Evolutionary conservation across 2,113 vertebrate genomes (phyloP).

Genomic region (Nerophis ophidion): DNA sequence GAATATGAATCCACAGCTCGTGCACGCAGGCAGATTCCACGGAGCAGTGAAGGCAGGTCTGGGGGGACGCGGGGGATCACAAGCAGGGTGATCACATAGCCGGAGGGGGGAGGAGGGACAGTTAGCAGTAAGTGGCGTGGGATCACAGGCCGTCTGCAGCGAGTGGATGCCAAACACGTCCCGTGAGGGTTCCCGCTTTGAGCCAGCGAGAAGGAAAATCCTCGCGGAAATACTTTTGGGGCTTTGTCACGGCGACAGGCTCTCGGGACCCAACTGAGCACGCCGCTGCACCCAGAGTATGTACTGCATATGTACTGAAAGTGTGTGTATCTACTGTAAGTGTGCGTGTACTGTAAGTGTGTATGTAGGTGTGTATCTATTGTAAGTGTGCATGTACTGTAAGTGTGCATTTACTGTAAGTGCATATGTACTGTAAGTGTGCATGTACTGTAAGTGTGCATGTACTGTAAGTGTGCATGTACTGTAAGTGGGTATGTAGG

Average conservation of each 20-base stretch:
- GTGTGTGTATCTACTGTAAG: slow-evolving; percentile 14
- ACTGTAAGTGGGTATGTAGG: too few species aligned
- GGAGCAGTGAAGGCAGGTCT: slow-evolving; percentile 64
- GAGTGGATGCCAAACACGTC: slow-evolving; percentile 68
- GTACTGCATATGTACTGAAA: too few species aligned
- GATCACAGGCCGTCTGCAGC: slow-evolving; percentile 69
- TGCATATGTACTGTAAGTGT: too few species aligned
- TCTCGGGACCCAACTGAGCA: slow-evolving; percentile 59
- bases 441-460: too few species aligned
- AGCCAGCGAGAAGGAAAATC: slow-evolving; percentile 60
- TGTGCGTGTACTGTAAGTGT: too few species aligned
- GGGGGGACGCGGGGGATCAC: slow-evolving; percentile 68
- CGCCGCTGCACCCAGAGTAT: neutral
- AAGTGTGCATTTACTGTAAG: too few species aligned
- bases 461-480: too few species aligned
- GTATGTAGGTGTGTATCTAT: too few species aligned
- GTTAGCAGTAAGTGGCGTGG: slow-evolving; percentile 56
- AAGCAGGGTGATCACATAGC: slow-evolving; percentile 71
- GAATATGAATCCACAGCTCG: slow-evolving; percentile 63
- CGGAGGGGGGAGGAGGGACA: slow-evolving; percentile 32
- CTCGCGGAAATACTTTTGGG: slow-evolving; percentile 69
- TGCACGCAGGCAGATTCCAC: slow-evolving; percentile 70
- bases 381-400: too few species aligned
- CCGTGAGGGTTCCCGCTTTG: slow-evolving; percentile 60
- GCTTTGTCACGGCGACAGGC: slow-evolving; percentile 56